These are phyloP conservation scores for Apocheima hispidaria DNA, from an alignment of 2,888 invertebrate species.

Conservation along the genomic window DNA sequence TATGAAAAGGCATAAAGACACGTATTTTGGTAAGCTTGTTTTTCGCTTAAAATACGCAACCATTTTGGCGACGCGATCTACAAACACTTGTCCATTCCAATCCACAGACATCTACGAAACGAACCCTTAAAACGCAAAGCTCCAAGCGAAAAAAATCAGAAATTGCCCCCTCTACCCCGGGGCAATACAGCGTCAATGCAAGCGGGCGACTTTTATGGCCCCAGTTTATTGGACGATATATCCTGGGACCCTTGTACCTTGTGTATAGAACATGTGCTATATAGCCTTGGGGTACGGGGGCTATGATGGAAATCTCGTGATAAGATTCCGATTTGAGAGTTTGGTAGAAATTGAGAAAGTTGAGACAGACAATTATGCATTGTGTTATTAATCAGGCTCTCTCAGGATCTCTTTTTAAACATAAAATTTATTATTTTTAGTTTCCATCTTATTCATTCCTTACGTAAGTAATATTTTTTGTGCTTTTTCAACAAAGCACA, in stretches of 20 bases:
- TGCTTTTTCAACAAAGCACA: neutral
- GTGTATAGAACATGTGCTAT: conserved; percentile 70
- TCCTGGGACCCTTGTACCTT: conserved; percentile 63
- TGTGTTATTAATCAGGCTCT: neutral
- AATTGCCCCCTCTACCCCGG: conserved; percentile 52
- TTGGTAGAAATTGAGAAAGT: neutral
- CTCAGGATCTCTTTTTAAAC: too few species aligned
- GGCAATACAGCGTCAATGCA: conserved; percentile 70
- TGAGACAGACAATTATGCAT: neutral
- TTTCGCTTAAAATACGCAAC: neutral
- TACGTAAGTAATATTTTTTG: neutral
- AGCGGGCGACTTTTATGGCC: conserved; percentile 71
- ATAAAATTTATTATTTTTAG: too few species aligned
- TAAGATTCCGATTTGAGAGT: conserved; percentile 25
- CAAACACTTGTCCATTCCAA: neutral
- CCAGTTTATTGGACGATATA: conserved; percentile 81
- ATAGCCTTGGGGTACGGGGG: conserved; percentile 50
- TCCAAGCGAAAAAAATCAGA: conserved; percentile 47
- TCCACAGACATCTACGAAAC: neutral
- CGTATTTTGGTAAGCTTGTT: neutral
- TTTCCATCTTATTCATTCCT: neutral
- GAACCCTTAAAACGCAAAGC: conserved; percentile 23
- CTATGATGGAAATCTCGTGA: conserved; percentile 43
- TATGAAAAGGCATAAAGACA: too few species aligned
- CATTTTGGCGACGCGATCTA: neutral